Conservation (phyloP, 2,888 invertebrate species). For the Eurytoma californica region DNA sequence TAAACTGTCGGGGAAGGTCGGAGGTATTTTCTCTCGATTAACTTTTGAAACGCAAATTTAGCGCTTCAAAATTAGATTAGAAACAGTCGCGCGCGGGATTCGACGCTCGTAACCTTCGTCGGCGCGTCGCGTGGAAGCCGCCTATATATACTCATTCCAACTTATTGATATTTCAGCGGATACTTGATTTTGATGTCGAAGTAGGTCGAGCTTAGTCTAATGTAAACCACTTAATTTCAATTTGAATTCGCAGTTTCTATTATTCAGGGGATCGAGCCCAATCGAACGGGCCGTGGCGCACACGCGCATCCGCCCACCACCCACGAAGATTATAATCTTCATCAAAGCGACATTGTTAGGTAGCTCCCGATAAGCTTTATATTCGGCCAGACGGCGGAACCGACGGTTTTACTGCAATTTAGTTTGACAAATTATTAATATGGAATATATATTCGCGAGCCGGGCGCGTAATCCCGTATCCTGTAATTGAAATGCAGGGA, state of each 20-base stretch:
- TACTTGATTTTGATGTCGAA: conserved; percentile 11
- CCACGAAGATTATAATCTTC: background rate
- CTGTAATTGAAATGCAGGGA: too few relatives aligned
- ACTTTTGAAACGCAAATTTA: too few relatives aligned
- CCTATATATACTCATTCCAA: background rate
- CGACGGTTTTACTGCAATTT: too few relatives aligned
- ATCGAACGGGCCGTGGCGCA: background rate
- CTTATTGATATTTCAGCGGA: background rate
- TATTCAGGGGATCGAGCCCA: conserved; percentile 16
- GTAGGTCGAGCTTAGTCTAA: conserved; percentile 9
- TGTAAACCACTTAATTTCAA: conserved; percentile 37
- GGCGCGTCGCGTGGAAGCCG: background rate
- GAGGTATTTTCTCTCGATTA: too few relatives aligned
- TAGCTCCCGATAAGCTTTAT: background rate
- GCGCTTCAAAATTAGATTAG: too few relatives aligned
- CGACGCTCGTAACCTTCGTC: background rate
- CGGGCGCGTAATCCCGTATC: too few relatives aligned
- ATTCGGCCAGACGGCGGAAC: too few relatives aligned
- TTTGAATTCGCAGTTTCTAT: conserved; percentile 40
- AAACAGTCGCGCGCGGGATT: background rate
- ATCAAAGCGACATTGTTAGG: background rate
- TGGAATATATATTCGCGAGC: too few relatives aligned
- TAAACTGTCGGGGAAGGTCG: too few relatives aligned
- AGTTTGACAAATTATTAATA: too few relatives aligned
- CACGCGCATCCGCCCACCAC: background rate